Conservation (phyloP, 1,140 invertebrate genomes). For the Cyrtorhinus lividipennis region DNA sequence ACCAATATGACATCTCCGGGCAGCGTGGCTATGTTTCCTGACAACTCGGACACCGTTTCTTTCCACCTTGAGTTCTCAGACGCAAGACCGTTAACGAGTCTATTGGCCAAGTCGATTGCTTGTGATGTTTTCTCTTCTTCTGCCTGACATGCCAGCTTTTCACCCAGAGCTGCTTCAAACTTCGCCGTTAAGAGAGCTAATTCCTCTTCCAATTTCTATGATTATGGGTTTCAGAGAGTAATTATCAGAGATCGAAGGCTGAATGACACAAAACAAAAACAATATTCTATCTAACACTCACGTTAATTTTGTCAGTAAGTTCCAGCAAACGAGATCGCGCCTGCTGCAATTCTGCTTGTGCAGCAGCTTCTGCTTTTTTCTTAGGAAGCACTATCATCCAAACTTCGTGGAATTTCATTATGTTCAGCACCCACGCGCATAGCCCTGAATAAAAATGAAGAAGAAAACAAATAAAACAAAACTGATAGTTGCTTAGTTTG, state of each 20-base stretch:
- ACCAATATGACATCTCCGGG: constrained; percentile 80
- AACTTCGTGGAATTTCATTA: constrained; percentile 82
- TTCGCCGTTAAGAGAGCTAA: constrained; percentile 57
- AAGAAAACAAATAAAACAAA: not conserved
- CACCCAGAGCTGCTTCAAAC: constrained; percentile 69
- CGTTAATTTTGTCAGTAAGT: constrained; percentile 43
- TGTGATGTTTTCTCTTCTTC: constrained; percentile 68
- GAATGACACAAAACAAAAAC: no score
- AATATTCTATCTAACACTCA: no score
- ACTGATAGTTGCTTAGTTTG: not conserved
- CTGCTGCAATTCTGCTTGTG: constrained; percentile 65
- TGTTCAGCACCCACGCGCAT: constrained; percentile 90
- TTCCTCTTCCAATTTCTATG: constrained; percentile 66
- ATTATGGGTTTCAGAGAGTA: no score
- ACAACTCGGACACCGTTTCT: constrained; percentile 45
- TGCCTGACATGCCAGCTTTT: constrained; percentile 74
- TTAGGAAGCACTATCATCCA: constrained; percentile 88
- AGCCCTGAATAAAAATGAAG: constrained; percentile 39
- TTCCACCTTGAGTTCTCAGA: constrained; percentile 82
- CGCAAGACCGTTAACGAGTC: constrained; percentile 79
- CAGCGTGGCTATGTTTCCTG: constrained; percentile 38
- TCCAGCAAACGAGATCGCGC: constrained; percentile 62
- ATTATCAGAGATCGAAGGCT: no score
- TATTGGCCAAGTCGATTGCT: constrained; percentile 81
- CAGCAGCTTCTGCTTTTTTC: constrained; percentile 56